These are phyloP conservation scores for Dynastes tityus DNA, from an alignment of 2,888 invertebrate species.

Conservation along the genomic window DNA sequence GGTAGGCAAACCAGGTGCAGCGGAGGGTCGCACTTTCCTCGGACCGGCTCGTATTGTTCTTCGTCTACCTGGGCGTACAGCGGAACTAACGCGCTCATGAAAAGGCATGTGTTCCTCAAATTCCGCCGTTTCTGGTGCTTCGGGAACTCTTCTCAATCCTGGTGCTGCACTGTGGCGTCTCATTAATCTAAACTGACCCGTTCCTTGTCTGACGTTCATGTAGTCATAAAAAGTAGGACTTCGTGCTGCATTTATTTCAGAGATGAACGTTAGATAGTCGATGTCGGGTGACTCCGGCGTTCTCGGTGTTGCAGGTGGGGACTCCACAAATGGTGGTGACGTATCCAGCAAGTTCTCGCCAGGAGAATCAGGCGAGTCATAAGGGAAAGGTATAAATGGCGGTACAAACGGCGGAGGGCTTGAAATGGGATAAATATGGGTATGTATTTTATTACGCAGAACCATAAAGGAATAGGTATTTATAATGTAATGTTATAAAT, in stretches of 20 bases:
- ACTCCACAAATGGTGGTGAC: neutral
- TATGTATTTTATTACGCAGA: no score
- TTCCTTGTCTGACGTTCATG: neutral
- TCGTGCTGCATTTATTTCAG: conserved; percentile 1
- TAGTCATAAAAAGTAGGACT: conserved; percentile 21
- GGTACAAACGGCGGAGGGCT: neutral
- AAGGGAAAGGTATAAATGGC: conserved; percentile 4
- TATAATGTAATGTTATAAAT: no score
- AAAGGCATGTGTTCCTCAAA: conserved; percentile 32
- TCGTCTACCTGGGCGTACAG: neutral
- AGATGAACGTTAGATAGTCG: neutral
- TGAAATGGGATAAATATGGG: neutral
- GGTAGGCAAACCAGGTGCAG: neutral
- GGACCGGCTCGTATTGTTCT: conserved; percentile 27
- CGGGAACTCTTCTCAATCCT: neutral
- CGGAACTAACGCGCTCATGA: neutral
- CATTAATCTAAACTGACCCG: neutral
- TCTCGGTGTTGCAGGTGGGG: neutral
- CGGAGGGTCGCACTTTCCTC: neutral
- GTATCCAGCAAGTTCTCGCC: neutral
- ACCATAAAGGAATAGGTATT: no score
- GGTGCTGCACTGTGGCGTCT: conserved; percentile 9
- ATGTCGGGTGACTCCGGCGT: conserved; percentile 39
- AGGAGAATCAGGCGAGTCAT: neutral
- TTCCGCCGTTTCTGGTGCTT: conserved; percentile 27